Base-by-base conservation (phyloP, 1,140 invertebrate genomes). In the Nomia melanderi region DNA sequence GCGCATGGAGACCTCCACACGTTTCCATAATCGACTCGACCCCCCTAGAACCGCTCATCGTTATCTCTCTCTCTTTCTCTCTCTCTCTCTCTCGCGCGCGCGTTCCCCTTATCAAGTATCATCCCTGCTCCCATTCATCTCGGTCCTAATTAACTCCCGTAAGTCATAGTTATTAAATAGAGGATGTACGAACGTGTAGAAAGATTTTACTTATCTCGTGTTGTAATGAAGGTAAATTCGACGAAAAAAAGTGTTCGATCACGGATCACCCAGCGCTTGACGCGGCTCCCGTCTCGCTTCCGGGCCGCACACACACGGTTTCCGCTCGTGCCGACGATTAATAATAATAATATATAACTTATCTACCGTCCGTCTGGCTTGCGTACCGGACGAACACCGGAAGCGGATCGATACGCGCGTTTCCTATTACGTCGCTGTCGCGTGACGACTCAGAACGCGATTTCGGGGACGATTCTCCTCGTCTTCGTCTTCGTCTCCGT, bases 101-200 rank as follows among this genome's bases (percentile, higher is more conserved):
- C 12, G 4, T 17, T 44, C 36, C 1, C 36, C 8, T 11, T 7
- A 39, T 11, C 36, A 11, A 39, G 36, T 9, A 39, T 9, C 36
- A 39, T 39, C 11, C 14, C 14, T 6, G 33, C 25, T 53, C 44
- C 63, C 50, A 36, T 63, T 73, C 50, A 17, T 72, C 59, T 69
- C 64, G 57, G 60, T 66, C 78, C 67, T 60, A 44, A 84, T 77
- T 78, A 74, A 67, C 74, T 81, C 70, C 69, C 59, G 56, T 81
- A 81, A 75, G 69, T 82, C 44, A 47, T 17, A 80, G 76, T 77
- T 81, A 78, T 56, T 64, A 71, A 76, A 86, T 90, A 89, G 88
- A 91, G 88, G 87, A 91, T 92, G 86, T 92, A 92, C 87, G 91
- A 92, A 92, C 87, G 90, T 91, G 87, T 92, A 92, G 91, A 92